These are phyloP conservation scores for Paramisgurnus dabryanus DNA, from an alignment of 2,113 vertebrate genomes.

Conservation along the genomic window DNA sequence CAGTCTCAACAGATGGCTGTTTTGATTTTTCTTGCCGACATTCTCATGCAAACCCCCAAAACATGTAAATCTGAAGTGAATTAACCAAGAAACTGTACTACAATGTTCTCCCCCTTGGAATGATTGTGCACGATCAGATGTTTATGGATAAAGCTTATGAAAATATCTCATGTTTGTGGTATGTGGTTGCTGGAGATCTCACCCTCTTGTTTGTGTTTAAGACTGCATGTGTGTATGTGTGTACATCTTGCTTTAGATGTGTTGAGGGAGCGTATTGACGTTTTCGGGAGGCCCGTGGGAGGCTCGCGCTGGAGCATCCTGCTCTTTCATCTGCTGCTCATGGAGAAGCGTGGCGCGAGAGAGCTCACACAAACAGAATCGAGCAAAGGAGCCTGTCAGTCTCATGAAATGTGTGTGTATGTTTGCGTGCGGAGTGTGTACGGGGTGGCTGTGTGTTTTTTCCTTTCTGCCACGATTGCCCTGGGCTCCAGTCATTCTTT, in stretches of 20 bases:
- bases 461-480: constrained; percentile 42
- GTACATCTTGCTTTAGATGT: constrained; percentile 50
- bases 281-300: constrained; percentile 54
- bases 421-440: constrained; percentile 35
- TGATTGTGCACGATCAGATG: neutral
- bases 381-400: constrained; percentile 51
- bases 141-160: constrained; percentile 15
- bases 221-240: constrained; percentile 43
- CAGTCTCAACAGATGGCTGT: constrained; percentile 41
- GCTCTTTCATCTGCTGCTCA: constrained; percentile 61
- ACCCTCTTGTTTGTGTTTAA: constrained; percentile 32
- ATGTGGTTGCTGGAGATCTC: constrained; percentile 36
- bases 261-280: constrained; percentile 54
- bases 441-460: constrained; percentile 44
- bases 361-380: constrained; percentile 56
- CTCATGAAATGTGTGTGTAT: constrained; percentile 36
- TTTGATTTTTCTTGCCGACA: constrained; percentile 21
- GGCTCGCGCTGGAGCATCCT: constrained; percentile 60
- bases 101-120: constrained; percentile 13
- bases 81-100: constrained; percentile 17
- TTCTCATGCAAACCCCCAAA: neutral
- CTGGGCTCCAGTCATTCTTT: constrained; percentile 33
- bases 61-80: neutral
- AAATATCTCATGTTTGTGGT: constrained; percentile 21
- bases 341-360: constrained; percentile 54